Percentiles rank a stretch among this genome's conserved stretches.
These are phyloP conservation scores for Andricus curvator DNA, from an alignment of 2,888 invertebrate species.

Conservation along the genomic window DNA sequence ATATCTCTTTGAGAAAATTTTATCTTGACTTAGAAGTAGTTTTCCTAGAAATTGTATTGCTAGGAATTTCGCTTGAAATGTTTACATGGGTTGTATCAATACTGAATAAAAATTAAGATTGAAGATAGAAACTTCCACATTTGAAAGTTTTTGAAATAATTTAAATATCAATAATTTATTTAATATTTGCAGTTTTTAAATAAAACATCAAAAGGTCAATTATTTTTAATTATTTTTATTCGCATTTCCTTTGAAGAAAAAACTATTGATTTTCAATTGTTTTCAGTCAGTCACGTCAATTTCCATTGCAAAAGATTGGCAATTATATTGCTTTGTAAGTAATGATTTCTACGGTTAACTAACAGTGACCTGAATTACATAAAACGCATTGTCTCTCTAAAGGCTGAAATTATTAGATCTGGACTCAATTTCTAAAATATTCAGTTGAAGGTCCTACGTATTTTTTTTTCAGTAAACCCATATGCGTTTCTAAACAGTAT, in stretches of 20 bases:
- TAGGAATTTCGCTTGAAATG: too few species aligned
- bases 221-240: too few species aligned
- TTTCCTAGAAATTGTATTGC: too few species aligned
- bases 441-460: background rate
- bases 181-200: too few species aligned
- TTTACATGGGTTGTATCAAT: too few species aligned
- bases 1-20: too few species aligned
- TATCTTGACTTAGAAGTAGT: too few species aligned
- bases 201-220: too few species aligned
- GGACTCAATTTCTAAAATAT: background rate
- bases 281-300: background rate
- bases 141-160: too few species aligned
- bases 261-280: background rate
- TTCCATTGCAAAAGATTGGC: background rate
- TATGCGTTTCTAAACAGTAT: background rate
- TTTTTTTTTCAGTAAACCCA: background rate
- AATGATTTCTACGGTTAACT: background rate
- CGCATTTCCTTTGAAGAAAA: background rate
- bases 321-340: background rate
- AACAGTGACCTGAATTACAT: background rate
- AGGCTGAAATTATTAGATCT: background rate
- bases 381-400: background rate
- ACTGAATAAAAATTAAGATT: too few species aligned
- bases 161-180: too few species aligned
- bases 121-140: too few species aligned